Conservation (phyloP, 2,113 vertebrate genomes). For the pig (Sus scrofa) region T2T-Sscrofa CM000817.6:164955501-164956000, state of each 20-base stretch:
- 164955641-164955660: neutral
- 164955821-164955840: neutral
- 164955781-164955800: neutral
- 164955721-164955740: neutral
- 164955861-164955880: neutral
- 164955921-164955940: neutral
- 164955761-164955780: conserved; percentile 13
- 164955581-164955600: neutral
- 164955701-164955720: conserved; percentile 21
- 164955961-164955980: neutral
- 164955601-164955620: neutral
- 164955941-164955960: conserved; percentile 16
- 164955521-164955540: neutral
- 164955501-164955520: neutral
- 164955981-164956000: neutral
- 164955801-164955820: neutral
- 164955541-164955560: conserved; percentile 47
- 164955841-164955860: neutral
- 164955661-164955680: neutral
- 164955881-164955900: neutral
- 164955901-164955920: conserved; percentile 1
- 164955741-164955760: conserved; percentile 16
- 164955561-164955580: conserved; percentile 9
- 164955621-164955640: neutral
- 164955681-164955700: conserved; percentile 17